These are phyloP conservation scores for Lasius platythorax DNA, from an alignment of 2,888 invertebrate genomes.

Conservation along the genomic window DNA sequence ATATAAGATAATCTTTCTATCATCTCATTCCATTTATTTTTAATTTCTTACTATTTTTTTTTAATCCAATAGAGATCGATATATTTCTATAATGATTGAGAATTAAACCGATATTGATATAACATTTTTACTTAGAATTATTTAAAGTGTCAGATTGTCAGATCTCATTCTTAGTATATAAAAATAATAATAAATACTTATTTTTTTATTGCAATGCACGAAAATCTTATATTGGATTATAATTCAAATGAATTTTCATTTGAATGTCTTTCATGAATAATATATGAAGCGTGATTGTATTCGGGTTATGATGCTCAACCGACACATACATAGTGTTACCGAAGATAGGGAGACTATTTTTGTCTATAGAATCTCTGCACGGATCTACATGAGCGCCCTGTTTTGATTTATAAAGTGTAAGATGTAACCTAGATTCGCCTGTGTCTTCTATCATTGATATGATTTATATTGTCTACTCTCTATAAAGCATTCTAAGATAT, in stretches of 20 bases:
- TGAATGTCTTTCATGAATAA: not conserved
- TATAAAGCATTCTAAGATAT: not conserved
- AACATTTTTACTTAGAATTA: not conserved
- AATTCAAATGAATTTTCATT: not conserved
- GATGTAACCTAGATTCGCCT: conserved; percentile 27
- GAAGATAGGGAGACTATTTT: conserved; percentile 17
- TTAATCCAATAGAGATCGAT: not conserved
- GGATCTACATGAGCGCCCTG: not conserved
- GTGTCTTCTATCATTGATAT: conserved; percentile 27
- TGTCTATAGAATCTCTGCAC: not conserved
- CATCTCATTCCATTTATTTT: not conserved
- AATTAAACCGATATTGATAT: not conserved
- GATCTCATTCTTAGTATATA: not conserved
- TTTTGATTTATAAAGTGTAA: conserved; percentile 30
- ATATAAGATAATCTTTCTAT: not conserved
- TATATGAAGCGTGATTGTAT: not conserved
- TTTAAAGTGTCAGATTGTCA: not conserved
- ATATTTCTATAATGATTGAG: not conserved
- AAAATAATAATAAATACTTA: not conserved
- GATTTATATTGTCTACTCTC: conserved; percentile 14
- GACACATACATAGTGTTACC: not conserved
- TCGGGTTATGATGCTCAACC: not conserved
- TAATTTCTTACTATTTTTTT: not conserved
- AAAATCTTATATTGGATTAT: not conserved
- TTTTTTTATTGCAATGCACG: not conserved